Evolutionary conservation across 1,140 invertebrate species (phyloP).

Genomic region (Drosophila biarmipes): DNA sequence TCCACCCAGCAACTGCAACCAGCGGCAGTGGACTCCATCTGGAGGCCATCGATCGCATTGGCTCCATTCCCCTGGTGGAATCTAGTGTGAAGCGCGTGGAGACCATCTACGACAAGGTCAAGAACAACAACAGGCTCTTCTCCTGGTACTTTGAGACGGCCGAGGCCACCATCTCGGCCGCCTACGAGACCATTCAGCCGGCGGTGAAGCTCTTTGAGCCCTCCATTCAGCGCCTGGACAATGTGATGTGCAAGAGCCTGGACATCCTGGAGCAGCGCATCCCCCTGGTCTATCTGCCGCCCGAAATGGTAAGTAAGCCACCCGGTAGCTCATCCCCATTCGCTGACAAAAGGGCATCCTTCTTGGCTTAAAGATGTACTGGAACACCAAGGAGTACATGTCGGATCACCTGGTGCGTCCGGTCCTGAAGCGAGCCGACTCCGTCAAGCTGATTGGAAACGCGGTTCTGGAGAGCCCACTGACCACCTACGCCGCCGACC

Average conservation of each 20-base stretch:
- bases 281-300: slow-evolving; percentile 90
- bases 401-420: slow-evolving; percentile 88
- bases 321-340: slow-evolving; percentile 15
- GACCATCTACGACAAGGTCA: slow-evolving; percentile 89
- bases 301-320: slow-evolving; percentile 88
- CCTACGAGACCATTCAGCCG: slow-evolving; percentile 88
- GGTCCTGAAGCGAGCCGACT: slow-evolving; percentile 90
- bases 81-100: slow-evolving; percentile 89
- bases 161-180: slow-evolving; percentile 88
- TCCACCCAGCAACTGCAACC: slow-evolving; percentile 60
- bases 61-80: slow-evolving; percentile 90
- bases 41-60: slow-evolving; percentile 88
- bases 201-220: slow-evolving; percentile 88
- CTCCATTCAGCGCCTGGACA: slow-evolving; percentile 90
- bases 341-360: slow-evolving; percentile 53
- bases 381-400: slow-evolving; percentile 90
- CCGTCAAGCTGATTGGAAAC: slow-evolving; percentile 90
- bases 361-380: slow-evolving; percentile 88
- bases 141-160: slow-evolving; percentile 90
- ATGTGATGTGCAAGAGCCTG: slow-evolving; percentile 90
- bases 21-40: slow-evolving; percentile 82
- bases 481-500: slow-evolving; percentile 89
- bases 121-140: slow-evolving; percentile 87
- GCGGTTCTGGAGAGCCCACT: slow-evolving; percentile 88
- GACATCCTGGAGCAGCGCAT: slow-evolving; percentile 91